These are phyloP conservation scores for Paracanthobrama guichenoti DNA, from an alignment of 2,113 vertebrate genomes.

Conservation along the genomic window DNA sequence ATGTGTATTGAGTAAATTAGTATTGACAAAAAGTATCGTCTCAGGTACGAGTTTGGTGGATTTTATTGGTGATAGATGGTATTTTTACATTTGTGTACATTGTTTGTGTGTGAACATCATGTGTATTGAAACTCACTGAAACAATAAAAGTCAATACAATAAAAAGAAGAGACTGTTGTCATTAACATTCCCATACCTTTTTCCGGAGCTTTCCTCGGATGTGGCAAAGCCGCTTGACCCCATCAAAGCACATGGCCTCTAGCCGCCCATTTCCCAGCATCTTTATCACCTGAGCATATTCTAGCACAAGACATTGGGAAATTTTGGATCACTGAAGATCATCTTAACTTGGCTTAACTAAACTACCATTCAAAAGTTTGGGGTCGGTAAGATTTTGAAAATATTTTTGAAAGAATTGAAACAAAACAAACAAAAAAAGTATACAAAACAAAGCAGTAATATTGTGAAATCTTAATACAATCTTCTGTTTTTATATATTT, in stretches of 20 bases:
- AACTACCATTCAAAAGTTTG: not conserved
- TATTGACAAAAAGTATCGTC: no score
- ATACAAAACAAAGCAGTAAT: not conserved
- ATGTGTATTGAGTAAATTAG: no score
- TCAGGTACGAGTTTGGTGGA: no score
- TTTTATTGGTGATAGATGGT: no score
- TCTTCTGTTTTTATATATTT: no score
- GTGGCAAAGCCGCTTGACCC: constrained; percentile 94
- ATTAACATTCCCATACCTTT: constrained; percentile 81
- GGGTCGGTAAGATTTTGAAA: not conserved
- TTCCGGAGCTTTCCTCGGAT: constrained; percentile 97
- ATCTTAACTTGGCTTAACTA: not conserved
- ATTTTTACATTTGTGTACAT: no score
- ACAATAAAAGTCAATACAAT: no score
- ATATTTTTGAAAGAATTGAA: not conserved
- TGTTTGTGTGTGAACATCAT: no score
- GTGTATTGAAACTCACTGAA: no score
- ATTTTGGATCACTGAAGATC: not conserved
- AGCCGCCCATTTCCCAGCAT: constrained; percentile 96
- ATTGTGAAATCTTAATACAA: no score
- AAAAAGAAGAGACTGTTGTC: no score
- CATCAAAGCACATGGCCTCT: constrained; percentile 97
- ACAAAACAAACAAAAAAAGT: not conserved
- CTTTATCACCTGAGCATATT: constrained; percentile 97
- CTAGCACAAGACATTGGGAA: constrained; percentile 64